Conservation (phyloP, 2,113 vertebrate species). For the Catharus minimus region DNA sequence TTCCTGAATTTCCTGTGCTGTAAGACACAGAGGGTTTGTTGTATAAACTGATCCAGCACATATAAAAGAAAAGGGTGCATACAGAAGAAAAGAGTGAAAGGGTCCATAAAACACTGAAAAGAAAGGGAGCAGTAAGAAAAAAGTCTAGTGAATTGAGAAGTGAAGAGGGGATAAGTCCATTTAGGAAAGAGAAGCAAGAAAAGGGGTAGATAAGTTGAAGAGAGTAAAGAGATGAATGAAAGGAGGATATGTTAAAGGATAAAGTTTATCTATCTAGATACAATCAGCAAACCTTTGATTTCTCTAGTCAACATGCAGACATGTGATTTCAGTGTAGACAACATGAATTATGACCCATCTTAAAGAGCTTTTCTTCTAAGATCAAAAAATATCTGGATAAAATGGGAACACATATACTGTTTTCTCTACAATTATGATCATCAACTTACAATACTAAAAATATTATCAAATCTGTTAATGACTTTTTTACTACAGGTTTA, state of each 20-base stretch:
- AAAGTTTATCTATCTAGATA: constrained; percentile 46
- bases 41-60: not conserved
- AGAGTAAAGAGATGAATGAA: constrained; percentile 41
- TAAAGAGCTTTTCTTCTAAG: not conserved
- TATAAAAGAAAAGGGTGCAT: not conserved
- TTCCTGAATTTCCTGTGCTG: not conserved
- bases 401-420: not conserved
- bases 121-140: not conserved
- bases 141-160: not conserved
- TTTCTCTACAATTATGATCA: not conserved
- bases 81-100: not conserved
- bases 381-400: not conserved
- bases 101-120: not conserved
- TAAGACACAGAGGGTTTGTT: not conserved
- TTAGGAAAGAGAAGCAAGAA: not conserved
- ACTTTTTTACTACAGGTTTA: not conserved
- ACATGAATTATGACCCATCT: constrained; percentile 24
- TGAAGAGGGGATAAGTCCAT: not conserved
- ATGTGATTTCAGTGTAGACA: constrained; percentile 23
- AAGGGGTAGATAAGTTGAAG: not conserved
- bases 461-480: not conserved
- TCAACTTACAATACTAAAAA: not conserved
- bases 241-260: constrained; percentile 55
- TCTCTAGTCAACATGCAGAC: constrained; percentile 7
- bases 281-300: constrained; percentile 47